Percentiles rank a stretch among this genome's conserved stretches.
These are phyloP conservation scores for Barbus barbus DNA, from an alignment of 2,113 vertebrate genomes.

Conservation along the genomic window DNA sequence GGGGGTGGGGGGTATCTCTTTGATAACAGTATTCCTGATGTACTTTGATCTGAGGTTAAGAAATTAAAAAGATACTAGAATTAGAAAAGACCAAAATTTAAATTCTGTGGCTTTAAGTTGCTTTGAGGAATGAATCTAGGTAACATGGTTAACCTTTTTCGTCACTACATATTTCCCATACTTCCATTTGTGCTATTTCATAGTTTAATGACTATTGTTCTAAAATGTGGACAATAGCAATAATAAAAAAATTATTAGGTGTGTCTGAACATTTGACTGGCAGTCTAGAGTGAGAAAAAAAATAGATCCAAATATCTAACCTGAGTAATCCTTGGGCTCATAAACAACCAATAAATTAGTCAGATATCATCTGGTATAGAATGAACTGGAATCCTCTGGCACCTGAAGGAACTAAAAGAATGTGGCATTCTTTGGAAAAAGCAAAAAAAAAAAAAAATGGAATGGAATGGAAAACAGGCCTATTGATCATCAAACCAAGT, in stretches of 20 bases:
- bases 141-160: neutral
- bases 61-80: neutral
- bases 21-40: conserved; percentile 13
- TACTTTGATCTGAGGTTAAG: neutral
- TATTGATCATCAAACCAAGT: conserved; percentile 58
- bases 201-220: neutral
- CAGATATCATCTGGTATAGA: neutral
- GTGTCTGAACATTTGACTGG: neutral
- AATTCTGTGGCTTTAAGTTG: neutral
- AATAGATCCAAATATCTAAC: neutral
- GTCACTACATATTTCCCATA: neutral
- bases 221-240: neutral
- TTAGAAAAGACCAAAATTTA: neutral
- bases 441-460: no score
- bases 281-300: neutral
- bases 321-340: neutral
- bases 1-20: neutral
- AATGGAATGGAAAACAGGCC: conserved; percentile 61
- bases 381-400: conserved; percentile 12
- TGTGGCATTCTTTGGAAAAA: conserved; percentile 48
- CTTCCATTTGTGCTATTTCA: neutral
- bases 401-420: conserved; percentile 26
- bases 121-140: neutral
- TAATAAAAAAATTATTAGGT: neutral
- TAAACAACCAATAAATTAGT: conserved; percentile 14